phyloP scores from a whole-genome alignment of 2,888 invertebrate genomes.

The Troides oblongomaculatus region DNA sequence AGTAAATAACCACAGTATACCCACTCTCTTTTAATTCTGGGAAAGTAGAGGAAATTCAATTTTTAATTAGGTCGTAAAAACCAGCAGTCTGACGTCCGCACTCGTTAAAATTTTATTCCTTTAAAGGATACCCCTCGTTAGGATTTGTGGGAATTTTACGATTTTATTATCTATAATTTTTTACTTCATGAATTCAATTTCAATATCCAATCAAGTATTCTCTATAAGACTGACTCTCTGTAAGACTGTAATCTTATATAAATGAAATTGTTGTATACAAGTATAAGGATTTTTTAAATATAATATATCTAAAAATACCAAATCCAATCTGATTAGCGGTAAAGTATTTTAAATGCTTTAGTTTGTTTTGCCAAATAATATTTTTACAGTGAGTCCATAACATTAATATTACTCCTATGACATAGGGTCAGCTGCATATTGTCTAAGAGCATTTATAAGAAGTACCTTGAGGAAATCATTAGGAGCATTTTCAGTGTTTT shows the following conservation, averaged over 20 bases:
- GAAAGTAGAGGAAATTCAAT: neutral
- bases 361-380: neutral
- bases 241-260: too few species aligned
- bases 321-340: too few species aligned
- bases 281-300: too few species aligned
- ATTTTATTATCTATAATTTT: neutral
- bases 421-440: neutral
- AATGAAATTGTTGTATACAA: too few species aligned
- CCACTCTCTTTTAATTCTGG: neutral
- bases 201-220: too few species aligned
- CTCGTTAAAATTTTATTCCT: slow-evolving; percentile 4
- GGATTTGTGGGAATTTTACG: neutral
- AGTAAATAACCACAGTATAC: neutral
- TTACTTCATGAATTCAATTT: neutral
- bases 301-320: too few species aligned
- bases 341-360: too few species aligned
- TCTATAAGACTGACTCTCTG: too few species aligned
- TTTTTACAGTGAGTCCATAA: neutral
- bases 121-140: neutral
- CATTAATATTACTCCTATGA: neutral
- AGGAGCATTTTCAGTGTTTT: slow-evolving; percentile 19
- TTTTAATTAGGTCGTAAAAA: neutral
- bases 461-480: slow-evolving; percentile 19
- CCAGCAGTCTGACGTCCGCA: neutral
- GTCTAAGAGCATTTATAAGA: neutral